Evolutionary conservation across 2,113 vertebrate genomes (phyloP), one percentile per base, ranked within the genome.

Genomic region (Vulpes ferrilata): DNA sequence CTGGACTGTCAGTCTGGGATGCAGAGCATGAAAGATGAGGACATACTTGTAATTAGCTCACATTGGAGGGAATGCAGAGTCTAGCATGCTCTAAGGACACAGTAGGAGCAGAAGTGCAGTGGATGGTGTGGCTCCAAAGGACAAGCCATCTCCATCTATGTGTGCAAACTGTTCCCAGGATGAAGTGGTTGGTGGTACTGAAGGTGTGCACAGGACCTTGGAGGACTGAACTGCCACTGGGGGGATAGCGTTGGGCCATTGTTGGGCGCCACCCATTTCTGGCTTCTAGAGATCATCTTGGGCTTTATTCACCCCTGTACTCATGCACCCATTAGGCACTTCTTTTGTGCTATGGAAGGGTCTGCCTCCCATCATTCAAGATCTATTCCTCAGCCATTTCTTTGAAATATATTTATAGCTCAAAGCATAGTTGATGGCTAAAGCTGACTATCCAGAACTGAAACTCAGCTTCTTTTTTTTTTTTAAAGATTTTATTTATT

Each of bases 91-190:
- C 32, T 43, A 32, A 62, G 22, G 71, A 17, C n/a, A 51, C 38
- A 23, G 0, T 0, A 0, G 32, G 48, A 60, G 48, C 4, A 13
- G 48, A 64, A 32, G 51, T 13, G 48, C 3, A 19, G 32, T 15
- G 71, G 59, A 73, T 2, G 3, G 9, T 16, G 11, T 12, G 62
- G 60, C 62, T 71, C 12, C 3, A 16, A n/a, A 17, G 48, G 74
- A 48, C 4, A 2, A n/a, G 15, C 53, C 59, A 7, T 74, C 51
- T 88, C 73, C 16, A 7, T 55, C 59, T 11, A 6, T 9, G 2
- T 27, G 51, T 32, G 23, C 38, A 76, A 22, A 81, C 84, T 38
- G 27, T 84, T 43, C 48, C 43, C 22, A 11, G 88, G 53, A 57
- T 3, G 27, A 51, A 85, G 83, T 0, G 2, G 1, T 57, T 35